Evolutionary conservation across 2,888 invertebrate species (phyloP).

Genomic region (Hanleya hanleyi): DNA sequence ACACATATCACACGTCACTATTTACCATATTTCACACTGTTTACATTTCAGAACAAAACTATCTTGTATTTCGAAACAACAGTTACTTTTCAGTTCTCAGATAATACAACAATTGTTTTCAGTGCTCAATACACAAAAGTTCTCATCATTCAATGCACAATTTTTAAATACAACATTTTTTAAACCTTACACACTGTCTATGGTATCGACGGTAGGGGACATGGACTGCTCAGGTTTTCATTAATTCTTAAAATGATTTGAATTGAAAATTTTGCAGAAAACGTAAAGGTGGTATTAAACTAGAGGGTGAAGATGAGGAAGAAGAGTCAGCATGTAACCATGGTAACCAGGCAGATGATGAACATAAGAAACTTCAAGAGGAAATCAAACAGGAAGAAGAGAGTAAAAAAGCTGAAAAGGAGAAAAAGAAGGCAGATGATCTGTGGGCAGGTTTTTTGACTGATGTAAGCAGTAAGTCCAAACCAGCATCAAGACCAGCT

Average conservation of each 20-base stretch:
- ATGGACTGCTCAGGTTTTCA: no score
- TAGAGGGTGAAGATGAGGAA: slow-evolving; percentile 41
- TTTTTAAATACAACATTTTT: no score
- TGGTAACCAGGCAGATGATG: slow-evolving; percentile 26
- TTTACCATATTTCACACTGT: no score
- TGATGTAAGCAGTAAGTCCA: slow-evolving; percentile 63
- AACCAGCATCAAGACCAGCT: slow-evolving; percentile 34
- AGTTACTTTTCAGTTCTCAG: no score
- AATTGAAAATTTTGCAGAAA: slow-evolving; percentile 43
- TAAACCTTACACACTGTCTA: no score
- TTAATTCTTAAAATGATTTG: background rate
- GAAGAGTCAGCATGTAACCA: background rate
- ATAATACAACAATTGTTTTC: no score
- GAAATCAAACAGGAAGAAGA: slow-evolving; percentile 53
- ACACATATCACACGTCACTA: no score
- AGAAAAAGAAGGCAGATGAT: slow-evolving; percentile 68
- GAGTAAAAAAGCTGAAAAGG: slow-evolving; percentile 57
- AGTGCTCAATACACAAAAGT: no score
- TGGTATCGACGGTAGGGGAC: no score
- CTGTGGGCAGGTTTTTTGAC: slow-evolving; percentile 72
- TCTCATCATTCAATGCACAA: no score
- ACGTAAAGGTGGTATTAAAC: slow-evolving; percentile 58
- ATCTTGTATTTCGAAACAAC: no score
- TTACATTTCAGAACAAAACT: no score
- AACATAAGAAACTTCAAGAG: slow-evolving; percentile 46